Evolutionary conservation across 2,888 invertebrate genomes (phyloP).

Genomic region (Volucella inflata): DNA sequence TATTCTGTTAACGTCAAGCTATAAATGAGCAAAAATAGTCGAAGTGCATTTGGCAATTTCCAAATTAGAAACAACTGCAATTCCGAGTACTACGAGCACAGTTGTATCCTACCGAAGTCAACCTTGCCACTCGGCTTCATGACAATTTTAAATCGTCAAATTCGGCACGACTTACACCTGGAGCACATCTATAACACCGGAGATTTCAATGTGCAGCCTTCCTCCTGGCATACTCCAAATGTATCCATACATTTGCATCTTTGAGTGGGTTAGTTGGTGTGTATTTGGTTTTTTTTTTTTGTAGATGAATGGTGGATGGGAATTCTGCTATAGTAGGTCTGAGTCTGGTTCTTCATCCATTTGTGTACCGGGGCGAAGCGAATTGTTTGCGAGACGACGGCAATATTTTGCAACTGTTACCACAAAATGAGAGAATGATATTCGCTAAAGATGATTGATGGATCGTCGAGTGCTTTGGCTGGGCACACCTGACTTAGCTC

Average conservation of each 20-base stretch:
- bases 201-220: not conserved
- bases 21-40: slow-evolving; percentile 42
- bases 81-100: slow-evolving; percentile 49
- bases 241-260: slow-evolving; percentile 41
- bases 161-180: slow-evolving; percentile 70
- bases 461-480: slow-evolving; percentile 54
- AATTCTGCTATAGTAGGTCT: slow-evolving; percentile 26
- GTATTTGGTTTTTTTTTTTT: not conserved
- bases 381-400: slow-evolving; percentile 65
- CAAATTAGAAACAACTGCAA: slow-evolving; percentile 69
- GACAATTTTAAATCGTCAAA: slow-evolving; percentile 67
- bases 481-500: slow-evolving; percentile 65
- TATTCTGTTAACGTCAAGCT: slow-evolving; percentile 65
- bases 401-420: slow-evolving; percentile 74
- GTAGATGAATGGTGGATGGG: not conserved
- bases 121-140: slow-evolving; percentile 31
- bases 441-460: slow-evolving; percentile 73
- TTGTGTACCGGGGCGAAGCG: slow-evolving; percentile 31
- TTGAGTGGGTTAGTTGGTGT: not conserved
- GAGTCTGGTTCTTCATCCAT: slow-evolving; percentile 19
- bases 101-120: slow-evolving; percentile 11
- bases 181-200: slow-evolving; percentile 9
- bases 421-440: slow-evolving; percentile 72
- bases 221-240: not conserved
- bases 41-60: slow-evolving; percentile 44